Base-by-base conservation (phyloP, 2,797 vertebrate genomes). In the Sebastes goodei region DNA sequence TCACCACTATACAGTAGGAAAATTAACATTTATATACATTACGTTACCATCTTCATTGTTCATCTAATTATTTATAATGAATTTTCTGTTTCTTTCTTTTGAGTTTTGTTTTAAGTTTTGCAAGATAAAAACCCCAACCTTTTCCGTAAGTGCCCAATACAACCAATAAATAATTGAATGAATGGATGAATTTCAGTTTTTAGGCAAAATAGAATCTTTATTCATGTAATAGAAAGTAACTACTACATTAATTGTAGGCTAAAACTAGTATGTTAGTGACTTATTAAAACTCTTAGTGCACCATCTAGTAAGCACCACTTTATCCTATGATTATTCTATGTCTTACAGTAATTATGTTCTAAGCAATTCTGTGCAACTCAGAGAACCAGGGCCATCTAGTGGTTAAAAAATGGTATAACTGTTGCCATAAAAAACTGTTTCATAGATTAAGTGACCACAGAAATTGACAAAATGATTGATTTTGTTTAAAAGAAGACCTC, bases 391-490 rank as follows among this genome's bases (percentile, higher is more conserved):
- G 89, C 86, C 92, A 81, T 53, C 92, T 89, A 85, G 82, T 89
- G 92, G 72, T 59, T 1, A 32, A 53, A 49, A 9, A 49, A 8
- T 2, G 25, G 2, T 17, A 32, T 2, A 33, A 2, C 21, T 52
- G 9, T 3, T 78, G 53, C 67, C 38, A 73, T 75, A 71, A 74
- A 81, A 86, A 65, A 0, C 17, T 21, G 9, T 30, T 53, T 35
- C 38, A 90, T 59, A 15, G 29, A 73, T 81, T 60, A 79, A 71
- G 66, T 69, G 63, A 77, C 70, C 64, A 35, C 15, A 73, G 21
- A 49, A 81, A 89, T 75, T 86, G 86, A 86, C 74, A 74, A 57
- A 72, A 80, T 64, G 17, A 93, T 93, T 70, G 91, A 95, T 93
- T 88, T 81, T 65, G 14, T 61, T 80, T 30, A 12, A 12, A 42